These are phyloP conservation scores for Fringilla coelebs DNA, from an alignment of 2,797 vertebrate genomes.

Conservation along the genomic window DNA sequence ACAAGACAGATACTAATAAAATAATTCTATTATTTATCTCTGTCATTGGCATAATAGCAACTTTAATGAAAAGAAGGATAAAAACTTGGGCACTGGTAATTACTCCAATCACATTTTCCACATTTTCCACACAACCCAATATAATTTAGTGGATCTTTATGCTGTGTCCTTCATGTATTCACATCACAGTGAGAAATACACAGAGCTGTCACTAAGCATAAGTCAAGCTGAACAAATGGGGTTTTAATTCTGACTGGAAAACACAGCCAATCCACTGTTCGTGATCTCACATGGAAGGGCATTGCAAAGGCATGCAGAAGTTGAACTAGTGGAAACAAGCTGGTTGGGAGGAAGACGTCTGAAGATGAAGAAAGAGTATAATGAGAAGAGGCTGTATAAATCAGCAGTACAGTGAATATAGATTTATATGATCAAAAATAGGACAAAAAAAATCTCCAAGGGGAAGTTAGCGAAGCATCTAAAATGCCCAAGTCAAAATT, in stretches of 20 bases:
- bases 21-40: constrained; percentile 37
- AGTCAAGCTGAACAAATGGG: constrained; percentile 68
- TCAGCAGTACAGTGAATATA: neutral
- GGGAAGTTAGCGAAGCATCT: neutral
- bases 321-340: neutral
- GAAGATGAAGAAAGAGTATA: neutral
- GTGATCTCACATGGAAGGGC: constrained; percentile 36
- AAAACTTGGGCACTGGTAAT: constrained; percentile 40
- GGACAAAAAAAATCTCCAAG: neutral
- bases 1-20: constrained; percentile 42
- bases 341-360: neutral
- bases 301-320: constrained; percentile 35
- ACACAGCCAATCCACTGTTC: constrained; percentile 17
- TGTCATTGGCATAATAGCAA: neutral
- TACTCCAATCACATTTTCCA: constrained; percentile 22
- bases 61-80: constrained; percentile 35
- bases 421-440: neutral
- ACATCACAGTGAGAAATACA: constrained; percentile 57
- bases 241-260: constrained; percentile 71
- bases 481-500: neutral
- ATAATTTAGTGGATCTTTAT: constrained; percentile 16
- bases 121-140: constrained; percentile 21
- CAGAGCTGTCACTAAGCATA: constrained; percentile 60
- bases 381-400: neutral
- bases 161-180: constrained; percentile 52